phyloP scores from a whole-genome alignment of 2,797 vertebrate species.

The Thripadectes ignobilis region DNA sequence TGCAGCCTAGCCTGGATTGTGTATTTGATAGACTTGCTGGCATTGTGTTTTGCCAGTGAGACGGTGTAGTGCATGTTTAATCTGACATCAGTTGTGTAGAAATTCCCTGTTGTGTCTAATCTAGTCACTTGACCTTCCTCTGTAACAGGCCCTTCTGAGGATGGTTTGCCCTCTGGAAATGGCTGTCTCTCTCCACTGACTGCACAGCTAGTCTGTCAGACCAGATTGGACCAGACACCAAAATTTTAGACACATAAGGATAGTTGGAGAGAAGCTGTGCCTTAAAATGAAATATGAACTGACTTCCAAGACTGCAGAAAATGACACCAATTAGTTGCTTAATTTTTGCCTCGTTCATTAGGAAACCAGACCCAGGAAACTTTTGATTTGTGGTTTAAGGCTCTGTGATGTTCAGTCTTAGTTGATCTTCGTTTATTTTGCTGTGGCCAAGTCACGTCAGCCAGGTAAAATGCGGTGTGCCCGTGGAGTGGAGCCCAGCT shows the following conservation, averaged over 20 bases:
- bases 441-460: neutral
- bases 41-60: neutral
- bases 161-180: neutral
- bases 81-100: rapidly evolving
- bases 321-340: neutral
- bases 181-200: neutral
- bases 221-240: neutral
- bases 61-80: rapidly evolving
- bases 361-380: neutral
- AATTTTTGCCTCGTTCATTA: neutral
- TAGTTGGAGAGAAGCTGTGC: neutral
- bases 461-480: neutral
- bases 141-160: neutral
- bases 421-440: neutral
- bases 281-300: neutral
- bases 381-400: neutral
- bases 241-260: rapidly evolving
- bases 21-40: neutral
- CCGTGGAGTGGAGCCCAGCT: neutral
- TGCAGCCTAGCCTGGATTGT: neutral
- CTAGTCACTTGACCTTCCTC: neutral
- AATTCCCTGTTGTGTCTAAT: neutral
- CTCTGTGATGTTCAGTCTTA: neutral
- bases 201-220: neutral
- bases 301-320: neutral